Percentiles rank a stretch among this genome's conserved stretches.
Conservation (phyloP, 92 coral and sea anemone genomes). For the Chrysogorgia sp. region DNA sequence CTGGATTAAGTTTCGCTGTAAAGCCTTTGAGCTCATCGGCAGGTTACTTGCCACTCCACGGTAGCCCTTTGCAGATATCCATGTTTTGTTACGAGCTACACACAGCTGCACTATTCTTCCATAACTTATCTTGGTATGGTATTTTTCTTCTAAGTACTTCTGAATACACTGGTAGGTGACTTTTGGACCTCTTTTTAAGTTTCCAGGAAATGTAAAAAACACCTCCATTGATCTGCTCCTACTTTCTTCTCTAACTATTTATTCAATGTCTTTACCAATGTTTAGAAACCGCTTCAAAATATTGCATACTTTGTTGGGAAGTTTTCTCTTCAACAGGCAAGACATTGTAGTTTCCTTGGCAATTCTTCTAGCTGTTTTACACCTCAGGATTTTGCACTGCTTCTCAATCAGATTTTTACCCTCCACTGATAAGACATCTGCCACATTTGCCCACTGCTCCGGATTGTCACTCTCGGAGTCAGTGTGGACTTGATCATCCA, state of each 20-base stretch:
- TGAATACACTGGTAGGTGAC: conserved; percentile 49
- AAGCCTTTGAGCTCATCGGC: conserved; percentile 53
- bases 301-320: conserved; percentile 56
- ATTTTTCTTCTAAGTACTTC: conserved; percentile 41
- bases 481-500: conserved; percentile 35
- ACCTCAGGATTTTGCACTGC: conserved; percentile 35
- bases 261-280: conserved; percentile 56
- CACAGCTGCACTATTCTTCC: conserved; percentile 51
- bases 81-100: conserved; percentile 44
- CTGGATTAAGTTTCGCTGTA: conserved; percentile 48
- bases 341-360: conserved; percentile 41
- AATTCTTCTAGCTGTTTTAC: conserved; percentile 42
- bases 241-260: conserved; percentile 45
- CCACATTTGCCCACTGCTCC: conserved; percentile 49
- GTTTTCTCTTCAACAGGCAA: conserved; percentile 43
- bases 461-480: conserved; percentile 63
- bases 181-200: conserved; percentile 32
- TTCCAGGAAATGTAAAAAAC: conserved; percentile 45
- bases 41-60: conserved; percentile 55
- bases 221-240: conserved; percentile 66
- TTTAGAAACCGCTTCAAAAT: conserved; percentile 50
- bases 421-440: conserved; percentile 24
- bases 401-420: conserved; percentile 25
- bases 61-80: conserved; percentile 43
- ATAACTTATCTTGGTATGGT: conserved; percentile 49